Evolutionary conservation across 2,797 vertebrate species (phyloP).

Genomic region (Danionella dracula): DNA sequence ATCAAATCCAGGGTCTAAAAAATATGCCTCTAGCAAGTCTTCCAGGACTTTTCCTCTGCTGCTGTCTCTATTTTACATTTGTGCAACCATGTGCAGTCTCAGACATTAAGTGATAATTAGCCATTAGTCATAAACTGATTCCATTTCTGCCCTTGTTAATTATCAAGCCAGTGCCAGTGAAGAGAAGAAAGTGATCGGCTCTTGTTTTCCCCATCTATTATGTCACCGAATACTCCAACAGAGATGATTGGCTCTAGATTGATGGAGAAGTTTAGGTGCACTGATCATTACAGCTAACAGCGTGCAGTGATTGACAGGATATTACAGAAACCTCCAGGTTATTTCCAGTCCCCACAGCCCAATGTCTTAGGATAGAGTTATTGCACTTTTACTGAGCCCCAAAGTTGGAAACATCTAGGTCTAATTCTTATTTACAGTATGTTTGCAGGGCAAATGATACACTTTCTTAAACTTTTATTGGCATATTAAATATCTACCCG

Average conservation of each 20-base stretch:
- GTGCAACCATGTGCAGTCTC: constrained; percentile 38
- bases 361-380: constrained; percentile 33
- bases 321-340: constrained; percentile 22
- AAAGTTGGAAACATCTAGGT: constrained; percentile 10
- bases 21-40: too few species aligned
- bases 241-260: constrained; percentile 36
- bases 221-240: constrained; percentile 16
- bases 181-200: constrained; percentile 36
- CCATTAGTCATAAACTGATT: constrained; percentile 43
- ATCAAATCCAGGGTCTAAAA: too few species aligned
- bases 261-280: constrained; percentile 39
- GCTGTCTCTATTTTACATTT: constrained; percentile 28
- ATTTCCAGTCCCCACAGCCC: constrained; percentile 7
- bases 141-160: constrained; percentile 43
- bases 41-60: too few species aligned
- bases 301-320: constrained; percentile 28
- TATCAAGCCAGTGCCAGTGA: constrained; percentile 26
- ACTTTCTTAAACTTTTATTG: not conserved
- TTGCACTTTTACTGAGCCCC: constrained; percentile 34
- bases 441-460: not conserved
- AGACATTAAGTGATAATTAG: constrained; percentile 47
- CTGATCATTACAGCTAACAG: constrained; percentile 25
- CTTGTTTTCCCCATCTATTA: constrained; percentile 23
- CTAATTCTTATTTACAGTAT: too few species aligned
- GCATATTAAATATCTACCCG: not conserved